Evolutionary conservation across 1,140 invertebrate species (phyloP).

Genomic region (Drosophila ercepeae): DNA sequence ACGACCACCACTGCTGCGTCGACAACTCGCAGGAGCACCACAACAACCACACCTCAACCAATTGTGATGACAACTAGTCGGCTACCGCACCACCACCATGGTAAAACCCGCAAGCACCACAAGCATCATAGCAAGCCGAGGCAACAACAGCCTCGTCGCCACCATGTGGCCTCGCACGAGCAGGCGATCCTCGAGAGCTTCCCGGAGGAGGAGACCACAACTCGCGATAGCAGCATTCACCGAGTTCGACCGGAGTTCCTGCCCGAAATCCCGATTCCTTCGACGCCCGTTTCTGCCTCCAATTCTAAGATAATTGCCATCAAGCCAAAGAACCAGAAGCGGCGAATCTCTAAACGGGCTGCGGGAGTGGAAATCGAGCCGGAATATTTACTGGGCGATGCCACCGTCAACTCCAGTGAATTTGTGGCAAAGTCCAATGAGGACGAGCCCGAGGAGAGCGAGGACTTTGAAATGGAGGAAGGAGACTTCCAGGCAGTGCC

Average conservation of each 20-base stretch:
- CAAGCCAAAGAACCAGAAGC: slow-evolving; percentile 72
- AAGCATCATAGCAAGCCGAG: slow-evolving; percentile 59
- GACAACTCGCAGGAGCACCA: slow-evolving; percentile 23
- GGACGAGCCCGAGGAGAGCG: slow-evolving; percentile 29
- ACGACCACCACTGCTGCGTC: slow-evolving; percentile 31
- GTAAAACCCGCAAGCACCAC: slow-evolving; percentile 56
- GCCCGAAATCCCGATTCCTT: slow-evolving; percentile 73
- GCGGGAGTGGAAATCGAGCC: slow-evolving; percentile 77
- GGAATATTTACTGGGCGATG: slow-evolving; percentile 71
- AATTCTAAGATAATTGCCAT: slow-evolving; percentile 83
- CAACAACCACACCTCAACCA: slow-evolving; percentile 23
- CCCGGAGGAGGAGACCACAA: slow-evolving; percentile 65
- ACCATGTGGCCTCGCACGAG: slow-evolving; percentile 71
- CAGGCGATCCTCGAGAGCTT: slow-evolving; percentile 57
- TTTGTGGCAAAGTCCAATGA: slow-evolving; percentile 67
- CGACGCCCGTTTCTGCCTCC: slow-evolving; percentile 67
- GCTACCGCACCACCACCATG: slow-evolving; percentile 39
- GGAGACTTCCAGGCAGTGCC: slow-evolving; percentile 58
- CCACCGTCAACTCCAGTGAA: slow-evolving; percentile 55
- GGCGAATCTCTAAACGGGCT: slow-evolving; percentile 48
- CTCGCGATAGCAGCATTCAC: slow-evolving; percentile 81
- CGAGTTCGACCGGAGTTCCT: slow-evolving; percentile 73
- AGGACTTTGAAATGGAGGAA: slow-evolving; percentile 62
- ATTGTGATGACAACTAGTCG: slow-evolving; percentile 13
- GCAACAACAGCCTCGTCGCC: slow-evolving; percentile 53